These are phyloP conservation scores for Nothobranchius furzeri DNA, from an alignment of 2,113 vertebrate species.

Conservation along the genomic window DNA sequence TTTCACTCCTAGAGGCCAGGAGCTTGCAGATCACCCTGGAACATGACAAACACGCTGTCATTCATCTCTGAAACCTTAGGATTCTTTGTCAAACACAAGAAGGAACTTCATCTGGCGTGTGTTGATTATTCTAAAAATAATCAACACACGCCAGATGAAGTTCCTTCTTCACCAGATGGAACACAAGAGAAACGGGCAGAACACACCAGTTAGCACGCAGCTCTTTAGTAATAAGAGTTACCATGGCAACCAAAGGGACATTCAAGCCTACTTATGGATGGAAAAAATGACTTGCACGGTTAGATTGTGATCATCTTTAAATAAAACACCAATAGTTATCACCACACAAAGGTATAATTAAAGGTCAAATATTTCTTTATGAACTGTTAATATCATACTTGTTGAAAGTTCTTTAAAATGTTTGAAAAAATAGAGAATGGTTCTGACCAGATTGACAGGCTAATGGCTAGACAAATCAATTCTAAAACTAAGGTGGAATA, in stretches of 20 bases:
- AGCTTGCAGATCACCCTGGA: conserved; percentile 98
- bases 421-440: no score
- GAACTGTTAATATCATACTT: no score
- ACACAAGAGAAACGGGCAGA: neutral
- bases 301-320: neutral
- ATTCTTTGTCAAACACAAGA: neutral
- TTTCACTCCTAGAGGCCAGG: conserved; percentile 97
- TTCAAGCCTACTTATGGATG: conserved; percentile 13
- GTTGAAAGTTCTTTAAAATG: no score
- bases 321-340: neutral
- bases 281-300: conserved; percentile 21
- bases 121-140: no score
- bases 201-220: conserved; percentile 17
- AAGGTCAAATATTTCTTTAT: neutral
- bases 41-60: conserved; percentile 29
- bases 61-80: neutral
- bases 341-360: neutral
- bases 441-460: no score
- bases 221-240: conserved; percentile 34
- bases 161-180: conserved; percentile 23
- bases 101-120: no score
- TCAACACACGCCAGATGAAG: conserved; percentile 20
- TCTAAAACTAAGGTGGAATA: no score
- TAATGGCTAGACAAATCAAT: no score
- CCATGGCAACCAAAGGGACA: conserved; percentile 45